Evolutionary conservation across 2,888 invertebrate genomes (phyloP).

Genomic region (Micoletzkya japonica): DNA sequence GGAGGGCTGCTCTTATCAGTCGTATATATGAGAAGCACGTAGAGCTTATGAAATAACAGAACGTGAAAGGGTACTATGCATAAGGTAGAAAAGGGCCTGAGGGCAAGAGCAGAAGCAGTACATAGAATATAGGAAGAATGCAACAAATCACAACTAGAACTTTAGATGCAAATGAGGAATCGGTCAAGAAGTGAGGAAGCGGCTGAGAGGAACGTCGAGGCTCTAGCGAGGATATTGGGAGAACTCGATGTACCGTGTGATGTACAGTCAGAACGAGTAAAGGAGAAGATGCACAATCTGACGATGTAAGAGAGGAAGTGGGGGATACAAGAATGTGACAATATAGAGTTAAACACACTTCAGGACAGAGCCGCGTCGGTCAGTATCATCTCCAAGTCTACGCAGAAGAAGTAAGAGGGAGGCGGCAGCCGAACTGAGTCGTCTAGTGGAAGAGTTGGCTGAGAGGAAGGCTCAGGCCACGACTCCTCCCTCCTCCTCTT

Average conservation of each 20-base stretch:
- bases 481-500: neutral
- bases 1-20: neutral
- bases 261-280: conserved; percentile 46
- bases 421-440: conserved; percentile 28
- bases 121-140: neutral
- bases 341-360: neutral
- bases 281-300: conserved; percentile 53
- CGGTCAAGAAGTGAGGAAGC: conserved; percentile 42
- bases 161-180: conserved; percentile 25
- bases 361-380: conserved; percentile 53
- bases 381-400: conserved; percentile 55
- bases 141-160: neutral
- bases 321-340: neutral
- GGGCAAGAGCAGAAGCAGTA: neutral
- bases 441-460: conserved; percentile 8
- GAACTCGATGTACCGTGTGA: conserved; percentile 62
- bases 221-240: conserved; percentile 56
- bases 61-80: neutral
- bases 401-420: conserved; percentile 39
- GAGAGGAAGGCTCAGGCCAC: conserved; percentile 7
- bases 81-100: neutral
- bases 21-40: neutral
- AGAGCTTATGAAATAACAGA: neutral
- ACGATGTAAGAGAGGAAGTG: conserved; percentile 45
- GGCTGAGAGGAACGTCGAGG: conserved; percentile 59